A percentile compares a stretch with the other conserved stretches of the same genome.
These are phyloP conservation scores for Fragum whitleyi DNA, from an alignment of 2,888 invertebrate genomes.

Conservation along the genomic window DNA sequence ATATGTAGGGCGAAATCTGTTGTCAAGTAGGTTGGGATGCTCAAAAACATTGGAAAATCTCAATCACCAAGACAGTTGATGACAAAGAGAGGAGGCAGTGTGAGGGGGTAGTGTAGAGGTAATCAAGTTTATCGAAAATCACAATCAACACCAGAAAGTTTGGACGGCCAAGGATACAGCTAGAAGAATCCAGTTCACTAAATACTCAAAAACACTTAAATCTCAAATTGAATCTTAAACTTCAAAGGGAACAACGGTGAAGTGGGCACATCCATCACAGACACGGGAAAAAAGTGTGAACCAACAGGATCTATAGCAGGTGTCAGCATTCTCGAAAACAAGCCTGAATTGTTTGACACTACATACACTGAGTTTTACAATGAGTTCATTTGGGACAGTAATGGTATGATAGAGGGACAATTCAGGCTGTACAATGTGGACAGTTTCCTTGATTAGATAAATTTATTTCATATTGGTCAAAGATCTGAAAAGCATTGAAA, in stretches of 20 bases:
- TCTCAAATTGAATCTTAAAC: constrained; percentile 54
- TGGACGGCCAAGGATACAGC: constrained; percentile 48
- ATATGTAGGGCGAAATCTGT: constrained; percentile 38
- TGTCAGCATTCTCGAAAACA: constrained; percentile 64
- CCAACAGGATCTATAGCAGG: constrained; percentile 53
- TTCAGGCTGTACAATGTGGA: no score
- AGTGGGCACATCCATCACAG: constrained; percentile 57
- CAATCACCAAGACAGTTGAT: constrained; percentile 62
- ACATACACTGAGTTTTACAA: constrained; percentile 45
- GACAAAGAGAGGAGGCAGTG: constrained; percentile 58
- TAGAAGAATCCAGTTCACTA: constrained; percentile 15
- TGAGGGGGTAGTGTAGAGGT: constrained; percentile 61
- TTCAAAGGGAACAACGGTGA: constrained; percentile 41
- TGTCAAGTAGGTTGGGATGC: constrained; percentile 36
- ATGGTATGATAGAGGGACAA: constrained; percentile 46
- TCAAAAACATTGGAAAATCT: constrained; percentile 52
- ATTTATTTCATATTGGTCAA: no score
- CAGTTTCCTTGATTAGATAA: no score
- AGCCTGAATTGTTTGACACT: constrained; percentile 58
- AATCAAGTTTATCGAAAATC: constrained; percentile 50
- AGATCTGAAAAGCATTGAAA: no score
- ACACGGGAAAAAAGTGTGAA: constrained; percentile 44
- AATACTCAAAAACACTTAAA: constrained; percentile 61
- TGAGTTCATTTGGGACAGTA: constrained; percentile 65
- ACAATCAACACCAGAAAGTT: constrained; percentile 55